Evolutionary conservation across 2,797 vertebrate genomes (phyloP).

Genomic region (Acipenser transmontanus): DNA sequence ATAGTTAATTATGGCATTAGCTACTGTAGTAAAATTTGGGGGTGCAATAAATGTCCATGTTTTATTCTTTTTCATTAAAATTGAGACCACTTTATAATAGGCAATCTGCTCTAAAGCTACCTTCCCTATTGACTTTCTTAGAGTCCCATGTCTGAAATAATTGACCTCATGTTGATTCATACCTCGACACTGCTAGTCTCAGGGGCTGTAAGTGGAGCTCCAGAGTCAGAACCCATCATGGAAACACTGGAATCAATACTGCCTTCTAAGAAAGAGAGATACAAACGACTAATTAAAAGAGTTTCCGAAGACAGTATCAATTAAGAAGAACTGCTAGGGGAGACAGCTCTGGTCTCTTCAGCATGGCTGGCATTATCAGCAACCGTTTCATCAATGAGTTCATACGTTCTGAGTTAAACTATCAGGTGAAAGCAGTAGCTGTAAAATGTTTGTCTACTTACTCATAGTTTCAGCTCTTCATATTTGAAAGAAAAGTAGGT

Average conservation of each 20-base stretch:
- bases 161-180: neutral
- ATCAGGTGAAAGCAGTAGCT: no score
- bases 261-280: constrained; percentile 44
- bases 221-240: constrained; percentile 55
- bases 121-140: neutral
- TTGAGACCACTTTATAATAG: constrained; percentile 12
- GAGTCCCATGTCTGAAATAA: constrained; percentile 27
- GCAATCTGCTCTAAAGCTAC: neutral
- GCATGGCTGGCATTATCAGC: neutral
- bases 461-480: no score
- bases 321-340: neutral
- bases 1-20: no score
- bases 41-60: constrained; percentile 17
- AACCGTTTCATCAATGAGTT: no score
- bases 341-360: neutral
- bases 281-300: constrained; percentile 15
- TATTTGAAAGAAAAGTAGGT: no score
- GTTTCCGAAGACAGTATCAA: neutral
- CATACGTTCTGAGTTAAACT: no score
- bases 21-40: neutral
- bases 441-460: no score
- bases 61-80: constrained; percentile 25
- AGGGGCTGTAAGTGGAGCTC: constrained; percentile 46
- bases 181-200: constrained; percentile 64
- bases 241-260: constrained; percentile 56